A percentile compares a stretch with the other conserved stretches of the same genome.
These are phyloP conservation scores for Sesia bembeciformis DNA, from an alignment of 2,888 invertebrate species.

Conservation along the genomic window DNA sequence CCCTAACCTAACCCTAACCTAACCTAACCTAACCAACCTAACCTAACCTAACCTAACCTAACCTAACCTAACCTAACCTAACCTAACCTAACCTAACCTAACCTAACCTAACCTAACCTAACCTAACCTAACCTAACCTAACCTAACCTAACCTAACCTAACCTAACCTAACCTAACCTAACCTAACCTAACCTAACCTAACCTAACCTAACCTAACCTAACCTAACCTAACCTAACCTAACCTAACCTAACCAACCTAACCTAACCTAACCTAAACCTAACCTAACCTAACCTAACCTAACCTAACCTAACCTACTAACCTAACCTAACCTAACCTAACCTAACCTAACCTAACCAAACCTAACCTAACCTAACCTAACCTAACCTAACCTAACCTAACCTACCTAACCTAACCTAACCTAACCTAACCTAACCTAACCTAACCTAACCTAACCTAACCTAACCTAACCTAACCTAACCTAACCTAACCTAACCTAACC, in stretches of 20 bases:
- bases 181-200: slow-evolving; percentile 2
- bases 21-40: slow-evolving; percentile 4
- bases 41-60: slow-evolving; percentile 2
- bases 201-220: slow-evolving; percentile 2
- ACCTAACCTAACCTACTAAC: background rate
- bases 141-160: slow-evolving; percentile 2
- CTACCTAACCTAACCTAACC: background rate
- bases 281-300: background rate
- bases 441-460: background rate
- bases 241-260: background rate
- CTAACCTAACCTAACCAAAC: slow-evolving; percentile 1
- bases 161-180: slow-evolving; percentile 2
- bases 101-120: slow-evolving; percentile 1
- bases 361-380: background rate
- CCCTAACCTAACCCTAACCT: slow-evolving; percentile 1
- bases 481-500: background rate
- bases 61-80: background rate
- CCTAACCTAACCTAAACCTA: background rate
- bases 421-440: background rate
- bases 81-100: background rate
- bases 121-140: slow-evolving; percentile 2
- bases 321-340: slow-evolving; percentile 1
- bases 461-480: background rate
- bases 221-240: slow-evolving; percentile 2
- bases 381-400: background rate